A percentile compares a stretch with the other conserved stretches of the same genome.
Evolutionary conservation across 2,113 vertebrate genomes (phyloP).

Genomic region (Furnarius figulus): DNA sequence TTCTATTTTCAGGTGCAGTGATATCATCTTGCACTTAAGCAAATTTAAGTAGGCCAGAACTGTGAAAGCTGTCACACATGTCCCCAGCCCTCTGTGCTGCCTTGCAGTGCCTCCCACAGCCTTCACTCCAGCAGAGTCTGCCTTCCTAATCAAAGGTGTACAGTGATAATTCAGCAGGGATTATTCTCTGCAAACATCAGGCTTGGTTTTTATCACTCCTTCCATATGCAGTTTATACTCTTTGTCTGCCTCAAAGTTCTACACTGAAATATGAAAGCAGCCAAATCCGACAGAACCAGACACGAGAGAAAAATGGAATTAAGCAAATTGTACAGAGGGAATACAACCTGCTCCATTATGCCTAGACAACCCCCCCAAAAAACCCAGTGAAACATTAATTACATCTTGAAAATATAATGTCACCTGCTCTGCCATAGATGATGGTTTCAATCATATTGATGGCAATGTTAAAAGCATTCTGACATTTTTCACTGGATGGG

Average conservation of each 20-base stretch:
- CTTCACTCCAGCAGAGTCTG: background rate
- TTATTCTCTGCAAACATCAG: background rate
- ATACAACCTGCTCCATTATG: background rate
- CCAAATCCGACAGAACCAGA: background rate
- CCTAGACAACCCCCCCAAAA: too few relatives aligned
- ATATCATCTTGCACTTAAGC: background rate
- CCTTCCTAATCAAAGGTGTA: background rate
- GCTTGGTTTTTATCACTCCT: slow-evolving; percentile 28
- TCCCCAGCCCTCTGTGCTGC: background rate
- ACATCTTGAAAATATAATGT: slow-evolving; percentile 37
- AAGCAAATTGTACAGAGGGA: background rate
- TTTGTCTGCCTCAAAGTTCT: background rate
- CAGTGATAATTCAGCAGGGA: slow-evolving; percentile 32
- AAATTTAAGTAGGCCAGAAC: background rate
- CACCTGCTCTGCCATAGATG: slow-evolving; percentile 23
- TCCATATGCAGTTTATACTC: background rate
- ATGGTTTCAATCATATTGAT: background rate
- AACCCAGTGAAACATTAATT: slow-evolving; percentile 50
- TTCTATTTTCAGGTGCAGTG: background rate
- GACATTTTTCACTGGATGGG: background rate
- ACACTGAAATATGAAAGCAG: slow-evolving; percentile 14
- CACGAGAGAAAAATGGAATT: background rate
- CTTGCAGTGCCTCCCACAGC: background rate
- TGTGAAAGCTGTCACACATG: rapidly evolving
- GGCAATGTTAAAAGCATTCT: slow-evolving; percentile 12